Evolutionary conservation across 1,140 invertebrate species (phyloP).

Genomic region (Drosophila punjabiensis): DNA sequence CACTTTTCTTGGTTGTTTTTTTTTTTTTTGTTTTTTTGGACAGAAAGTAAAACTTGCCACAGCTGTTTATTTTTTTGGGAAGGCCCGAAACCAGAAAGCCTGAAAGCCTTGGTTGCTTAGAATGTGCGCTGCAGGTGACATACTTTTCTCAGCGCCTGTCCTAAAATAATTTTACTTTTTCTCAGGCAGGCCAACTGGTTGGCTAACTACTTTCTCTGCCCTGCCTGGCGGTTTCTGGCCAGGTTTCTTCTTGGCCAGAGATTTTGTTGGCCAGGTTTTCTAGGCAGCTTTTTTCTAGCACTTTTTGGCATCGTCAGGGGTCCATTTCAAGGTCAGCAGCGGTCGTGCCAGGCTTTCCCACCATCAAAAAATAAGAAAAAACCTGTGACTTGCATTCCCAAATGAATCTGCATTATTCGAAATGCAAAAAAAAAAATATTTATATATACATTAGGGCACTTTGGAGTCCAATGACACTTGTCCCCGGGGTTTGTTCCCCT

Average conservation of each 20-base stretch:
- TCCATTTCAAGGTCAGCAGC: slow-evolving; percentile 70
- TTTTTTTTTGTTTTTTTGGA: slow-evolving; percentile 40
- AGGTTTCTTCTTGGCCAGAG: no score
- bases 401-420: slow-evolving; percentile 41
- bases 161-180: slow-evolving; percentile 83
- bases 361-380: slow-evolving; percentile 7
- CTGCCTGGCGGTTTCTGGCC: slow-evolving; percentile 25
- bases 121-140: slow-evolving; percentile 67
- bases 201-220: slow-evolving; percentile 71
- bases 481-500: slow-evolving; percentile 37
- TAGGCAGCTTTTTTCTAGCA: slow-evolving; percentile 35
- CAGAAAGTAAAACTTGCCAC: slow-evolving; percentile 77
- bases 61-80: slow-evolving; percentile 50
- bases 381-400: slow-evolving; percentile 47
- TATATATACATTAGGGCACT: slow-evolving; percentile 7
- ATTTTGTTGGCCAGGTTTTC: slow-evolving; percentile 21
- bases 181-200: slow-evolving; percentile 62
- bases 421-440: slow-evolving; percentile 19
- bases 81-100: slow-evolving; percentile 20
- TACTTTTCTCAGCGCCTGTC: slow-evolving; percentile 72
- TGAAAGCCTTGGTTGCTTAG: slow-evolving; percentile 38
- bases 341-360: slow-evolving; percentile 45
- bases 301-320: slow-evolving; percentile 42
- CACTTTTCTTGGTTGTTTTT: slow-evolving; percentile 18
- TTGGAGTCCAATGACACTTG: slow-evolving; percentile 57